phyloP scores from a whole-genome alignment of 2,888 invertebrate genomes.

The Drosophila stalkeri region DNA sequence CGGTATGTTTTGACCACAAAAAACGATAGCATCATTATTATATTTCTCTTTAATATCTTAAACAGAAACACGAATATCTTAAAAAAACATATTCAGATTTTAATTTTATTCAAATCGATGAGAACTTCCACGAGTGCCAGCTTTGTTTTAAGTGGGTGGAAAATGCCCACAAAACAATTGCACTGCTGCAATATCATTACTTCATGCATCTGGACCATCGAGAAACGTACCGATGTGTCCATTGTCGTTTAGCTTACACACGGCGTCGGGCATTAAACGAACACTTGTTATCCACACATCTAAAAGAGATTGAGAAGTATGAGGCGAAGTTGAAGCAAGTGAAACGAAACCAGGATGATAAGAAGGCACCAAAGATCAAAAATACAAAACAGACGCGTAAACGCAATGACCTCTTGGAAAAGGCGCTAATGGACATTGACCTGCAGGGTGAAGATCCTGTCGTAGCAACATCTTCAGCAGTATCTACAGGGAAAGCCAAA shows the following conservation, averaged over 20 bases:
- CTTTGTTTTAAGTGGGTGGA: constrained; percentile 79
- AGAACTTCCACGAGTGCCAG: constrained; percentile 78
- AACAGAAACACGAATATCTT: constrained; percentile 71
- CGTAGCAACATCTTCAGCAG: background rate
- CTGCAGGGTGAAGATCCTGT: constrained; percentile 58
- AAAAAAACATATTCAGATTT: constrained; percentile 75
- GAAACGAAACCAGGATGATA: constrained; percentile 40
- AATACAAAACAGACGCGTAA: constrained; percentile 6
- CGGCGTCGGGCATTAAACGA: constrained; percentile 74
- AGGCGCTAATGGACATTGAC: constrained; percentile 76
- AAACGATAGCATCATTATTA: background rate
- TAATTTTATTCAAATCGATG: constrained; percentile 75
- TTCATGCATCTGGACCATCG: constrained; percentile 77
- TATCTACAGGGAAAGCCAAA: constrained; percentile 1
- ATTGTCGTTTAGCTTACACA: constrained; percentile 71
- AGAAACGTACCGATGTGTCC: constrained; percentile 77
- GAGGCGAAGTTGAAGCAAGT: constrained; percentile 57
- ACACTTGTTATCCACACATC: constrained; percentile 61
- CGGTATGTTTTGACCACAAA: constrained; percentile 24
- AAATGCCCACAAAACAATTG: constrained; percentile 77
- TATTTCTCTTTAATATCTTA: background rate
- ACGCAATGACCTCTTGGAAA: constrained; percentile 71
- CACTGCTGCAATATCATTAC: constrained; percentile 80
- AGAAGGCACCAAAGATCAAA: constrained; percentile 5
- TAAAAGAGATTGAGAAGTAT: constrained; percentile 59